Conservation (phyloP, 2,797 vertebrate genomes). For the Phataginus tricuspis region DNA sequence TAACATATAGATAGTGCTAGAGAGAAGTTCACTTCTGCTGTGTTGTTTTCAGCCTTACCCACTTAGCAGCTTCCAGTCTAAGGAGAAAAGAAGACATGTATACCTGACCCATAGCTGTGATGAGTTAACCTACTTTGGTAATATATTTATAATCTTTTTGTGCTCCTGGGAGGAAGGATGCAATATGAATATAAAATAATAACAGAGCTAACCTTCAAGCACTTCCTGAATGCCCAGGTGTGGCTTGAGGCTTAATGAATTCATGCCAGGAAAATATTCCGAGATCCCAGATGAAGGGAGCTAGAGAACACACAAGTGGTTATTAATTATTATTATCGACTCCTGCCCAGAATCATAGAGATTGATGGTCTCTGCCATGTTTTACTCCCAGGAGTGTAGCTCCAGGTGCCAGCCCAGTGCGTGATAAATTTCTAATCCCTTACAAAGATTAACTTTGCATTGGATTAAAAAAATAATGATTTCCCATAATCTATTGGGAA, state of each 20-base stretch:
- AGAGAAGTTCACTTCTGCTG: not conserved
- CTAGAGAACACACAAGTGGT: slow-evolving; percentile 30
- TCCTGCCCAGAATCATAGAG: slow-evolving; percentile 27
- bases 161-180: slow-evolving; percentile 53
- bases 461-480: slow-evolving; percentile 3
- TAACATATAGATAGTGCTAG: not conserved
- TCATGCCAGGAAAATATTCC: slow-evolving; percentile 57
- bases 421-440: slow-evolving; percentile 38
- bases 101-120: slow-evolving; percentile 43
- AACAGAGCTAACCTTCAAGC: slow-evolving; percentile 48
- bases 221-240: slow-evolving; percentile 60
- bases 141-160: slow-evolving; percentile 63
- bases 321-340: slow-evolving; percentile 71
- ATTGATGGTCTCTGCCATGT: slow-evolving; percentile 25
- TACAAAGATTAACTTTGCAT: slow-evolving; percentile 37
- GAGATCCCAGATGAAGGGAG: slow-evolving; percentile 23
- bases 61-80: not conserved
- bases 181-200: slow-evolving; percentile 63
- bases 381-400: not conserved
- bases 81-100: not conserved
- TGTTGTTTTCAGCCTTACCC: not conserved
- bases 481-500: slow-evolving; percentile 38
- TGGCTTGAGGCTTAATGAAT: slow-evolving; percentile 67
- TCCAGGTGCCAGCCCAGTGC: not conserved
- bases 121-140: slow-evolving; percentile 57